These are phyloP conservation scores for Cryptops parisi DNA, from an alignment of 2,888 invertebrate species.

Conservation along the genomic window DNA sequence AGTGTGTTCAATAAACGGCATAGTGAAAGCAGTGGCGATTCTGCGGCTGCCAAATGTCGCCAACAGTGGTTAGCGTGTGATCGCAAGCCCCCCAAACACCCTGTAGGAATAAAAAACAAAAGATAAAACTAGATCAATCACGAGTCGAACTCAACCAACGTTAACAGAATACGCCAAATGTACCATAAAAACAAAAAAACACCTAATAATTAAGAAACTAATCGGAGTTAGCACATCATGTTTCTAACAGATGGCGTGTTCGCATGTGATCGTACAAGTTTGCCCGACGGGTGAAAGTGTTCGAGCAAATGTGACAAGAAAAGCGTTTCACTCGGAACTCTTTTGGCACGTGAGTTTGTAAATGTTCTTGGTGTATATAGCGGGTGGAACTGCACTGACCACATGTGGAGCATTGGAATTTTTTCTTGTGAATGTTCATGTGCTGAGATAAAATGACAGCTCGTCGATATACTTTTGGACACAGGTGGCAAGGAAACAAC, in stretches of 20 bases:
- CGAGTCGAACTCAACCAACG: neutral
- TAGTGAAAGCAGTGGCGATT: neutral
- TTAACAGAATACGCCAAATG: too few species aligned
- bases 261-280: neutral
- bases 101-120: neutral
- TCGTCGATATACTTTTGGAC: neutral
- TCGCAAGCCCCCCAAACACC: neutral
- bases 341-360: neutral
- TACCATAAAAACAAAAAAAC: too few species aligned
- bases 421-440: constrained; percentile 7
- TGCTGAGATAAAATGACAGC: neutral
- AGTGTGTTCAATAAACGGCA: neutral
- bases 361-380: neutral
- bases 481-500: constrained; percentile 5
- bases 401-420: constrained; percentile 2
- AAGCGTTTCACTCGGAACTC: neutral
- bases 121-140: neutral
- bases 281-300: neutral
- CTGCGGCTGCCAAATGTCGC: neutral
- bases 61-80: neutral
- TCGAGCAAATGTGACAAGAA: neutral
- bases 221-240: too few species aligned
- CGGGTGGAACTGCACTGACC: neutral
- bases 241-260: neutral
- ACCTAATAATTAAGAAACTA: too few species aligned